Conservation (phyloP, 2,888 invertebrate genomes). For the Tyria jacobaeae region DNA sequence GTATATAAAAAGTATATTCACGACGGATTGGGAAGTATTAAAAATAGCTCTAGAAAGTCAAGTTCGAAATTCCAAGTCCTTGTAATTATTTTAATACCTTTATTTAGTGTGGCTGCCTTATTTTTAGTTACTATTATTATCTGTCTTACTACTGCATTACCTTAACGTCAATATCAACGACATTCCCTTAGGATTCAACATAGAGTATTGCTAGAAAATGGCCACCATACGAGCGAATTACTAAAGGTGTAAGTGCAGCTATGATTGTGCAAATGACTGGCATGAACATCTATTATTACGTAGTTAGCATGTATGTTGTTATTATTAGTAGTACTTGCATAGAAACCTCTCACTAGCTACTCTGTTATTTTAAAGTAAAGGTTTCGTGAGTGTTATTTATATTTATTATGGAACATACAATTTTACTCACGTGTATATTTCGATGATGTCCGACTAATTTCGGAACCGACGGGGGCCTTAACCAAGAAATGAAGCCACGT, state of each 20-base stretch:
- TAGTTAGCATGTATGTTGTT: conserved; percentile 6
- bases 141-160: not conserved
- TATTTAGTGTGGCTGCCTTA: not conserved
- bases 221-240: not conserved
- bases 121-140: not conserved
- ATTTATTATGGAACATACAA: too few relatives aligned
- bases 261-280: conserved; percentile 15
- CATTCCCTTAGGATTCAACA: not conserved
- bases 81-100: not conserved
- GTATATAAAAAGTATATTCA: too few relatives aligned
- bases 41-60: too few relatives aligned
- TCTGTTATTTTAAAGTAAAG: too few relatives aligned
- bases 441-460: too few relatives aligned
- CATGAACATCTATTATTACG: not conserved
- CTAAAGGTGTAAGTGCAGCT: not conserved
- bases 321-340: not conserved
- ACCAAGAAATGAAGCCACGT: too few relatives aligned
- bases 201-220: conserved; percentile 4
- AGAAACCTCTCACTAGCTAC: conserved; percentile 2
- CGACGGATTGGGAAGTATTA: too few relatives aligned
- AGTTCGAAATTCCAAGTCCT: too few relatives aligned
- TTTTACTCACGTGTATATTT: too few relatives aligned
- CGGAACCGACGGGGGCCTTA: too few relatives aligned
- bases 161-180: not conserved
- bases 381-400: too few relatives aligned